Evolutionary conservation across 2,797 vertebrate genomes (phyloP), one percentile per base, ranked within the genome.

Genomic region (Limosa lapponica): DNA sequence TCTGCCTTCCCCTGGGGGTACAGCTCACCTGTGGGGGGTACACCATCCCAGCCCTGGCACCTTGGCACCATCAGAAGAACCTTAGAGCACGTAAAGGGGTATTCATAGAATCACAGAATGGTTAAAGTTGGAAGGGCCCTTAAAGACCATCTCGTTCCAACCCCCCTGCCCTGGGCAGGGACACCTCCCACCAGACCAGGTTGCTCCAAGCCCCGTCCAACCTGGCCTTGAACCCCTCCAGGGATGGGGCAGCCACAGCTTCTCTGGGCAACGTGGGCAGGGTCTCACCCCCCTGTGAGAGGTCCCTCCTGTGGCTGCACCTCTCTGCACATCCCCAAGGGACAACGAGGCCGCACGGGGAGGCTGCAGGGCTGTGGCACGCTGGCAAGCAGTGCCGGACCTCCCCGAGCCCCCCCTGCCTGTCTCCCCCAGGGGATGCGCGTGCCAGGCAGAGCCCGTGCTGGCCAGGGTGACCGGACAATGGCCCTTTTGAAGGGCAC

Each of bases 401-500:
- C 34, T 84, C 24, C 41, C 28, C 0, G 0, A 57, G 58, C 44
- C 44, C n/a, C 64, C 58, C 65, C n/a, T 24, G 7, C 13, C 15
- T 14, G 8, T 44, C 36, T 69, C 4, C 61, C 12, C 23, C 28
- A 9, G 71, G 70, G 36, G 19, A 80, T 23, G 37, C 0, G 23
- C 13, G 93, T 93, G 66, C 89, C 95, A 95, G 90, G 92, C 92
- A 93, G 77, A 87, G 89, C 65, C 82, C 0, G 1, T 58, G 78
- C n/a, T 51, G 75, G 28, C 49, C 6, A 0, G 5, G 16, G 6
- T 2, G 1, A 34, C 20, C 0, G 5, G 20, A 96, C 95, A 96
- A 94, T 93, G 20, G 25, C 23, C 70, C 49, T 74, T 95, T 91
- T 93, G 91, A 95, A 89, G 73, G 49, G 27, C 62, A 54, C 37